Evolutionary conservation across 2,888 invertebrate species (phyloP).

Genomic region (Choristoneura rosaceana): DNA sequence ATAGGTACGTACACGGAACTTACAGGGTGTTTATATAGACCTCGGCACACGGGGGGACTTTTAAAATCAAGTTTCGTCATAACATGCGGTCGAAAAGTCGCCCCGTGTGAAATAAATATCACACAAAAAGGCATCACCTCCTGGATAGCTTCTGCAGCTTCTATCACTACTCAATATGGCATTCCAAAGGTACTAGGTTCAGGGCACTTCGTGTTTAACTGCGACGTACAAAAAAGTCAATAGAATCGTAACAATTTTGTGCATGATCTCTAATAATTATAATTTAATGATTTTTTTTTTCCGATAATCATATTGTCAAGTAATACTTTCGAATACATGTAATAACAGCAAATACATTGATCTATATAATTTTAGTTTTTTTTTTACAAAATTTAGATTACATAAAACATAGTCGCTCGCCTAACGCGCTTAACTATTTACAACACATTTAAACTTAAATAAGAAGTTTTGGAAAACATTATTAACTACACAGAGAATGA

Average conservation of each 20-base stretch:
- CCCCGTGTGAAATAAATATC: constrained; percentile 34
- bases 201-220: constrained; percentile 55
- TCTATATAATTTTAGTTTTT: constrained; percentile 32
- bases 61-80: constrained; percentile 15
- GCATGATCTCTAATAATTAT: constrained; percentile 35
- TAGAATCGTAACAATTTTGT: constrained; percentile 36
- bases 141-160: constrained; percentile 54
- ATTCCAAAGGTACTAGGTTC: constrained; percentile 64
- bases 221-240: constrained; percentile 43
- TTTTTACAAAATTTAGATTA: constrained; percentile 36
- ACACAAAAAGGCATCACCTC: constrained; percentile 26
- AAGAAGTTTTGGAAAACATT: constrained; percentile 46
- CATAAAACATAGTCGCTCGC: constrained; percentile 35
- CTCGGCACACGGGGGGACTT: constrained; percentile 22
- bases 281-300: constrained; percentile 36
- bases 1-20: constrained; percentile 4
- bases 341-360: constrained; percentile 39
- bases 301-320: constrained; percentile 40
- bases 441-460: constrained; percentile 43
- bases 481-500: constrained; percentile 43
- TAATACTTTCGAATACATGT: constrained; percentile 40
- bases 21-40: constrained; percentile 17
- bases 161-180: constrained; percentile 61
- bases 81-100: constrained; percentile 19
- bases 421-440: constrained; percentile 47